These are phyloP conservation scores for Phoenoteleia sp. DNA, from an alignment of 2,888 invertebrate genomes.

Conservation along the genomic window DNA sequence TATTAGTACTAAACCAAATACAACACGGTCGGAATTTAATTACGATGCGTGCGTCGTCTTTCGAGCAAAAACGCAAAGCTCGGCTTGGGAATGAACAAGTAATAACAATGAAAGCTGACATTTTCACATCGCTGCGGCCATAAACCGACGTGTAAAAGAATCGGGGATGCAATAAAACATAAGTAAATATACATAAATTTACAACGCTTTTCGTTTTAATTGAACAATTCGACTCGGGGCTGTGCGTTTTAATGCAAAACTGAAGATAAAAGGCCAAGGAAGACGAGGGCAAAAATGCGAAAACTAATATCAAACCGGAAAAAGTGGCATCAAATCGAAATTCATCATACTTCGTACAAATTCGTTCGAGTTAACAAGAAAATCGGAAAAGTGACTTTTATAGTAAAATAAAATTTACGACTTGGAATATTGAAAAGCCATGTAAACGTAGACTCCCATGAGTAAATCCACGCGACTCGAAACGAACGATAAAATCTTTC, in stretches of 20 bases:
- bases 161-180: slow-evolving; percentile 24
- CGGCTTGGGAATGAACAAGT: slow-evolving; percentile 31
- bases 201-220: background rate
- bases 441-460: background rate
- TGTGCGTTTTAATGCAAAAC: background rate
- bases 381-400: background rate
- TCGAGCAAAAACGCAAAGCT: slow-evolving; percentile 12
- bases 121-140: slow-evolving; percentile 11
- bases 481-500: slow-evolving; percentile 17
- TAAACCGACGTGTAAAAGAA: slow-evolving; percentile 24
- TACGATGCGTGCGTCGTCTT: background rate
- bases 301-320: background rate
- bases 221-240: background rate
- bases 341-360: background rate
- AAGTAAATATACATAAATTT: slow-evolving; percentile 20
- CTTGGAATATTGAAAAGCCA: slow-evolving; percentile 2
- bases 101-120: slow-evolving; percentile 43
- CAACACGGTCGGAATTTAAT: background rate
- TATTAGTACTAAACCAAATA: no score
- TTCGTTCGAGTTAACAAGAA: background rate
- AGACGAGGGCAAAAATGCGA: background rate
- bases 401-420: slow-evolving; percentile 25
- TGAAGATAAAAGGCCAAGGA: no score
- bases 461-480: background rate
- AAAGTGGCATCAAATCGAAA: slow-evolving; percentile 1